These are phyloP conservation scores for Zaprionus taronus DNA, from an alignment of 1,140 invertebrate species.

Conservation along the genomic window DNA sequence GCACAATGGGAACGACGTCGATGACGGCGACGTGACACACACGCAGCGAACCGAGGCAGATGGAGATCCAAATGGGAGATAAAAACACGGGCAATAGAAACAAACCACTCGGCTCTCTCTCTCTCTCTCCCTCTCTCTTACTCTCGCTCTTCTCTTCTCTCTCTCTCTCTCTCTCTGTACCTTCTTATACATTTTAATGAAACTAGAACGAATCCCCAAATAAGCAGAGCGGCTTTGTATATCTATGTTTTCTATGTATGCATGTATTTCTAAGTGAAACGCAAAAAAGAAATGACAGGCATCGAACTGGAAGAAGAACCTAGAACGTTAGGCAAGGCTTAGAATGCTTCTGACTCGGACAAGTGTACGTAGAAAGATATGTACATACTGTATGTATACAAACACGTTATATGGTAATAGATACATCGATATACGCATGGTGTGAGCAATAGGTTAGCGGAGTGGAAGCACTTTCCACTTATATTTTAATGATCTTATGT, in stretches of 20 bases:
- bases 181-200: slow-evolving; percentile 53
- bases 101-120: background rate
- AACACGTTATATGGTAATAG: background rate
- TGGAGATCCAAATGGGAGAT: slow-evolving; percentile 35
- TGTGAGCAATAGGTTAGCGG: background rate
- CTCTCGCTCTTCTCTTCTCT: background rate
- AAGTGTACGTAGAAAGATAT: background rate
- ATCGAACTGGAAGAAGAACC: background rate
- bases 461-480: background rate
- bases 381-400: background rate
- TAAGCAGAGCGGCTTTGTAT: slow-evolving; percentile 40
- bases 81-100: slow-evolving; percentile 21
- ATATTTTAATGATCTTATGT: slow-evolving; percentile 55
- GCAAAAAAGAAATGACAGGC: background rate
- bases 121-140: background rate
- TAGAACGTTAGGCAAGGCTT: background rate
- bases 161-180: slow-evolving; percentile 9
- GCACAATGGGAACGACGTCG: slow-evolving; percentile 64
- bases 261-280: slow-evolving; percentile 23
- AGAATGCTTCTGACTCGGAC: background rate
- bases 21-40: slow-evolving; percentile 28
- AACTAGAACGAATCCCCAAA: slow-evolving; percentile 73
- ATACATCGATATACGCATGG: background rate
- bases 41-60: slow-evolving; percentile 36
- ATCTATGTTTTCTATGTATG: too few relatives aligned